A percentile compares a stretch with the other conserved stretches of the same genome.
phyloP scores from a whole-genome alignment of 2,113 vertebrate genomes.

The Gnathonemus longibarbis region DNA sequence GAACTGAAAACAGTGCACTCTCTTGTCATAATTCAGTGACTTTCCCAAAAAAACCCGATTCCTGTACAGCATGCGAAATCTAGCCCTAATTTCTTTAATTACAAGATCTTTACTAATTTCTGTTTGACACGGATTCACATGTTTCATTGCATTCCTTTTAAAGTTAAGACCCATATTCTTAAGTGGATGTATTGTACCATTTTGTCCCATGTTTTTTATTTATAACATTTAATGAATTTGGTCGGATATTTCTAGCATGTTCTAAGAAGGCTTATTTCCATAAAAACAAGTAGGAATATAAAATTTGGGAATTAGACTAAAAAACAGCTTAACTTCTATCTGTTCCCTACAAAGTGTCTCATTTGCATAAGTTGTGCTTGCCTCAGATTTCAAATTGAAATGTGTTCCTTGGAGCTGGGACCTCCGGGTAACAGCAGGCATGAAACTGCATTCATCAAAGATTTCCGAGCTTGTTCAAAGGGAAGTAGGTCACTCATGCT shows the following conservation, averaged over 20 bases:
- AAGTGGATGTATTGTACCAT: not conserved
- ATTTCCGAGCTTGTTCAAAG: constrained; percentile 6
- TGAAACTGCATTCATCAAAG: constrained; percentile 21
- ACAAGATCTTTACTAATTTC: not conserved
- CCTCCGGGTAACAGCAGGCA: not conserved
- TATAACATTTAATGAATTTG: not conserved
- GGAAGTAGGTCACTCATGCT: constrained; percentile 21
- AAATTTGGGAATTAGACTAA: constrained; percentile 15
- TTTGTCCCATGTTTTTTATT: not conserved
- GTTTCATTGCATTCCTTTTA: not conserved
- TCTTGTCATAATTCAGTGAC: not conserved
- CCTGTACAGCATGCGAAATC: not conserved
- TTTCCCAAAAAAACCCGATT: not conserved
- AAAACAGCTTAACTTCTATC: not conserved
- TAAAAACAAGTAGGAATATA: constrained; percentile 20
- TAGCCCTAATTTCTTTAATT: not conserved
- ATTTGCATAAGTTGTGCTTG: constrained; percentile 20
- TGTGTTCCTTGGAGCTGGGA: constrained; percentile 1
- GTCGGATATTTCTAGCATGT: not conserved
- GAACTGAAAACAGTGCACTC: not conserved
- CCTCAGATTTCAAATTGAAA: constrained; percentile 16
- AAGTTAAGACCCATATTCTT: not conserved
- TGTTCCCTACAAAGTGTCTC: not conserved
- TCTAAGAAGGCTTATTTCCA: not conserved
- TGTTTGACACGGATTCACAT: not conserved